Evolutionary conservation across 2,888 invertebrate genomes (phyloP).

Genomic region (Amphipyra berbera): DNA sequence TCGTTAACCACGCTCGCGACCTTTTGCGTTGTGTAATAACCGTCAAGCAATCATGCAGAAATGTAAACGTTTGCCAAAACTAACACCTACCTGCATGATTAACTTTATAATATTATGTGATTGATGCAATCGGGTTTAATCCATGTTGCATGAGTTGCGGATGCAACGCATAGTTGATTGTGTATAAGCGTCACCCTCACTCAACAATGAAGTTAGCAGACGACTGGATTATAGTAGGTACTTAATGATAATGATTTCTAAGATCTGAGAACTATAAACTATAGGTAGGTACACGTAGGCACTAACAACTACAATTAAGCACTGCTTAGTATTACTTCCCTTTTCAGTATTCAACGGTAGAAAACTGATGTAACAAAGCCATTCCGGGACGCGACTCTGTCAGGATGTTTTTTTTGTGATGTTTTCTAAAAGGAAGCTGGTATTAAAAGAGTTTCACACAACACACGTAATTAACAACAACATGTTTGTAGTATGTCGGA

Average conservation of each 20-base stretch:
- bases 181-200: background rate
- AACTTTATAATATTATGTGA: conserved; percentile 23
- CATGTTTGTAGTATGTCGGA: conserved; percentile 41
- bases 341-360: conserved; percentile 5
- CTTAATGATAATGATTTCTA: conserved; percentile 1
- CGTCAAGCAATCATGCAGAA: conserved; percentile 76
- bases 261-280: background rate
- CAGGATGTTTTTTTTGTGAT: conserved; percentile 40
- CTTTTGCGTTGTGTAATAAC: conserved; percentile 75
- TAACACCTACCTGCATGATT: conserved; percentile 45
- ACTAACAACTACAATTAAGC: background rate
- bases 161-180: conserved; percentile 29
- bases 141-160: conserved; percentile 54
- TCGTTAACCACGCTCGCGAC: conserved; percentile 74
- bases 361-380: conserved; percentile 24
- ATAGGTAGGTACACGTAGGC: too few species aligned
- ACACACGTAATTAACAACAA: conserved; percentile 22
- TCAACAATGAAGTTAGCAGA: conserved; percentile 2
- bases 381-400: conserved; percentile 31
- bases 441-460: conserved; percentile 39
- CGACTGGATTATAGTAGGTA: too few species aligned
- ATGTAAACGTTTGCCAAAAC: conserved; percentile 74
- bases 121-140: conserved; percentile 54
- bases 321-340: conserved; percentile 14
- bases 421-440: conserved; percentile 39